Base-by-base conservation (phyloP, 2,797 vertebrate genomes). In the Jordanella pulchra region DNA sequence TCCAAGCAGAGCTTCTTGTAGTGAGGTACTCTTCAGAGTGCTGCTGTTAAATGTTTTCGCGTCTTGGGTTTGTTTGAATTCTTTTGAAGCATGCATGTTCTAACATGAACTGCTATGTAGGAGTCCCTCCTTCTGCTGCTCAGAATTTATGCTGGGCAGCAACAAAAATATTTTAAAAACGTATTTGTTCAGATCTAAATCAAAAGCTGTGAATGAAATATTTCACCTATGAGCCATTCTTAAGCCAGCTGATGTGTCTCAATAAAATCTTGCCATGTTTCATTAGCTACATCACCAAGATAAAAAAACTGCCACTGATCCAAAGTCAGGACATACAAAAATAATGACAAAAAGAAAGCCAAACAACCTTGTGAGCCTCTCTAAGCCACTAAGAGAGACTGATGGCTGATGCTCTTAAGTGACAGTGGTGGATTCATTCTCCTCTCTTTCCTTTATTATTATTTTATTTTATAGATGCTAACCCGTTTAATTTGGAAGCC, bases 401-500 rank as follows among this genome's bases (percentile, higher is more conserved):
- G 58, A 32, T 27, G 7, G n/a, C 54, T 72, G 42, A 28, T 39
- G 72, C 23, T 32, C 21, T 39, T 25, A 28, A 3, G n/a, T 60
- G 42, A 70, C 28, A 56, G 32, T 50, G n/a, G 12, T 10, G 23
- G 23, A 17, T 51, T n/a, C 4, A 5, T 21, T 30, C 0, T 30
- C 44, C n/a, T 55, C 32, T 9, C 1, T 23, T 5, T 50, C 53
- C 6, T 25, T 42, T 58, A 58, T 58, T 39, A 39, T 58, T 45
- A 11, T 28, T 0, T 30, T 7, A 30, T 78, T 78, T 70, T 65
- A 72, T 69, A 78, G 47, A 85, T 77, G 77, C 78, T 89, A 85
- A 89, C 76, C 80, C 69, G 60, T 81, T 86, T 91, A 84, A 90
- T 89, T 91, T 86, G 82, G 85, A 89, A 85, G 86, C 84, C 82